These are phyloP conservation scores for Mastomys natalensis DNA, from an alignment of 2,113 vertebrate genomes.

Conservation along the genomic window DNA sequence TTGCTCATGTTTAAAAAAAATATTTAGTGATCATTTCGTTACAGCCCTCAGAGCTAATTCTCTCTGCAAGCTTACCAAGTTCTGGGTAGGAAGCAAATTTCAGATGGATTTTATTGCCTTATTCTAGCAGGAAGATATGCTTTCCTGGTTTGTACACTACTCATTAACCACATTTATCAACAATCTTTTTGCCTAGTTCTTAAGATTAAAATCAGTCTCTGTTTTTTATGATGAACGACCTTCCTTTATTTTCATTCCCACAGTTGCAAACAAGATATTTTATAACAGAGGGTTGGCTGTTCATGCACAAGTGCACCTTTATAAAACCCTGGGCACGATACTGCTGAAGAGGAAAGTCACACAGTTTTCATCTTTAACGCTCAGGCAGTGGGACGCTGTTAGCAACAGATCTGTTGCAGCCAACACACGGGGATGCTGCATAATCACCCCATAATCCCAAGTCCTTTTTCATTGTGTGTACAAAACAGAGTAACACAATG, in stretches of 20 bases:
- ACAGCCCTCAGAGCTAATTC: neutral
- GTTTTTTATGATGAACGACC: conserved; percentile 34
- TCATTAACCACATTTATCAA: conserved; percentile 65
- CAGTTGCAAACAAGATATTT: conserved; percentile 25
- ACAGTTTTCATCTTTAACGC: neutral
- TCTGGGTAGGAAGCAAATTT: neutral
- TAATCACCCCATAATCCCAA: neutral
- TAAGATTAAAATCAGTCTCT: conserved; percentile 54
- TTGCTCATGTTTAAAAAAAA: neutral
- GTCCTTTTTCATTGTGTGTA: neutral
- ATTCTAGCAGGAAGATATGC: neutral
- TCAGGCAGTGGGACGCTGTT: neutral
- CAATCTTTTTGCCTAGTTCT: conserved; percentile 53
- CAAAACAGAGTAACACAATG: neutral
- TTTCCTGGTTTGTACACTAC: conserved; percentile 43
- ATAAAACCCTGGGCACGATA: neutral
- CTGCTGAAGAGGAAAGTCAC: neutral
- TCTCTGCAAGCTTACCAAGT: neutral
- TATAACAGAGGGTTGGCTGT: neutral
- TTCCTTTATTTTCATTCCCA: neutral
- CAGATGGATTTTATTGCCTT: conserved; percentile 7
- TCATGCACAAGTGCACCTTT: conserved; percentile 5
- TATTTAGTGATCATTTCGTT: neutral
- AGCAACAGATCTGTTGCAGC: neutral
- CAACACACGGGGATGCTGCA: neutral